These are phyloP conservation scores for Psittacara wagleri DNA, from an alignment of 2,113 vertebrate species.

Conservation along the genomic window DNA sequence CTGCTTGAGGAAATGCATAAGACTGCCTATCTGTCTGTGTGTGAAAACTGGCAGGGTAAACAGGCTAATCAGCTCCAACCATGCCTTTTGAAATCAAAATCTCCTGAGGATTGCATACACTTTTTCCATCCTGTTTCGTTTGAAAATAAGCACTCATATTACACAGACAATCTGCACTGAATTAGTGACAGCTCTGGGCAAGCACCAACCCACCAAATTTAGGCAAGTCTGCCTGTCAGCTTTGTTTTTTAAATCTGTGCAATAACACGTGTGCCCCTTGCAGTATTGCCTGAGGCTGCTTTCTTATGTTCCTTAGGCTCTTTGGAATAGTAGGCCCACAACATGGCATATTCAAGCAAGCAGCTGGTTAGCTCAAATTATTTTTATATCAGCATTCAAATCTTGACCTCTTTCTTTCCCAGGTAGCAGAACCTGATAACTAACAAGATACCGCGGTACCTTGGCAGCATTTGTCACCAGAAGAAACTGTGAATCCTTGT, in stretches of 20 bases:
- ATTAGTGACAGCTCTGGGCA: not conserved
- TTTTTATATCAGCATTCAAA: not conserved
- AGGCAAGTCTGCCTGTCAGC: not conserved
- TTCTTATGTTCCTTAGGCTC: not conserved
- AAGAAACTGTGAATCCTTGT: not conserved
- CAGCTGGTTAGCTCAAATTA: not conserved
- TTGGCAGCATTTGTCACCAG: not conserved
- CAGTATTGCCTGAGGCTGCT: not conserved
- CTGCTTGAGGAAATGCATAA: not conserved
- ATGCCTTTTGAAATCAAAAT: conserved; percentile 5
- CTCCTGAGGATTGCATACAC: not conserved
- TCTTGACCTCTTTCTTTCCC: not conserved
- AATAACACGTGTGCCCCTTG: not conserved
- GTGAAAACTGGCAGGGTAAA: conserved; percentile 16
- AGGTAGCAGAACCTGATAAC: not conserved
- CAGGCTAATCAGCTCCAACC: conserved; percentile 40
- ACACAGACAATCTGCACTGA: not conserved
- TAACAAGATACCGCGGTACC: not conserved
- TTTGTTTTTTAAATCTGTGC: conserved; percentile 11
- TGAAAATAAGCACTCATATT: conserved; percentile 20
- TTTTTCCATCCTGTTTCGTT: conserved; percentile 33
- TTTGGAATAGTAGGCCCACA: not conserved
- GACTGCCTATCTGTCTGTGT: not conserved
- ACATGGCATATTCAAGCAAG: not conserved
- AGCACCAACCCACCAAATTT: not conserved